These are phyloP conservation scores for Seriola quinqueradiata DNA, from an alignment of 2,113 vertebrate species.

Conservation along the genomic window DNA sequence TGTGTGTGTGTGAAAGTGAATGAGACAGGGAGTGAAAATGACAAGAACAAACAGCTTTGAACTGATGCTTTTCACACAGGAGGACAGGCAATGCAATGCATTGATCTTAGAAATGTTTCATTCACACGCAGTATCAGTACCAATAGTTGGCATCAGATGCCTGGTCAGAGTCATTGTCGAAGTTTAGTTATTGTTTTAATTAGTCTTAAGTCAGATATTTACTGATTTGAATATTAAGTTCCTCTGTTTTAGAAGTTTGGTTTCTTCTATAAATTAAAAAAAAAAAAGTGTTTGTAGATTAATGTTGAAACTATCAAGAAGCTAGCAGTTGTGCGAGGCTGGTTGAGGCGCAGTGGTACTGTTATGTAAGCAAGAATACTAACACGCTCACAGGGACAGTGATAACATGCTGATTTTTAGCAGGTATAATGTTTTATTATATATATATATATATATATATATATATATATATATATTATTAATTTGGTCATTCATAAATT, in stretches of 20 bases:
- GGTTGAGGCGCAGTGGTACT: no score
- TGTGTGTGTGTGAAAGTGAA: not conserved
- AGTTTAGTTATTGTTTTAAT: not conserved
- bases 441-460: no score
- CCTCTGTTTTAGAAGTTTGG: no score
- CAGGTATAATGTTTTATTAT: not conserved
- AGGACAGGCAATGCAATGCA: not conserved
- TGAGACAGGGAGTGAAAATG: not conserved
- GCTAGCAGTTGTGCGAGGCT: no score
- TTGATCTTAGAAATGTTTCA: not conserved
- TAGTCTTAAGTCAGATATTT: not conserved
- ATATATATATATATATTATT: no score
- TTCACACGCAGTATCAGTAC: not conserved
- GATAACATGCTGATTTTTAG: not conserved
- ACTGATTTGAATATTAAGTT: not conserved
- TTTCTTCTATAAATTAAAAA: no score
- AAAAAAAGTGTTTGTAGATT: no score
- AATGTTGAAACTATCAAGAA: no score
- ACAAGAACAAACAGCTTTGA: constrained; percentile 1
- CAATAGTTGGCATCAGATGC: not conserved
- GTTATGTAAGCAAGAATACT: not conserved
- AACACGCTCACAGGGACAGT: not conserved
- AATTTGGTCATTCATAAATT: no score
- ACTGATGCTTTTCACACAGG: constrained; percentile 1
- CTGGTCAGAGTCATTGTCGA: not conserved